Conservation (phyloP, 2,113 vertebrate genomes). For the Anthoscopus minutus region DNA sequence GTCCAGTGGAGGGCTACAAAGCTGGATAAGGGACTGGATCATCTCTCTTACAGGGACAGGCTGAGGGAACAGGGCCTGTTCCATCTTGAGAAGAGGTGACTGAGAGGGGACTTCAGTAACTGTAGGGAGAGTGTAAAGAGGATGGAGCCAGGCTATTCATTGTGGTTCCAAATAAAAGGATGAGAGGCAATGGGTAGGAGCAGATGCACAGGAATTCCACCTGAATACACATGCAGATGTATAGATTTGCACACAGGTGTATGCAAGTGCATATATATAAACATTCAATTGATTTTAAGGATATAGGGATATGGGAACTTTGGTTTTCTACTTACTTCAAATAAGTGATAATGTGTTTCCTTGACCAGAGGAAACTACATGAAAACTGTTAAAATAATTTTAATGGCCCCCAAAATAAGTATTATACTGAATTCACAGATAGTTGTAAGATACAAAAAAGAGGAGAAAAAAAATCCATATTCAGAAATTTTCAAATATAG, state of each 20-base stretch:
- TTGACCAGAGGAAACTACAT: background rate
- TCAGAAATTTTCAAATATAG: background rate
- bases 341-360: background rate
- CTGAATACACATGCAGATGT: background rate
- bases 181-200: background rate
- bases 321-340: background rate
- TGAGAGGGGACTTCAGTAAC: background rate
- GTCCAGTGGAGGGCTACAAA: rapidly evolving
- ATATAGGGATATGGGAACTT: background rate
- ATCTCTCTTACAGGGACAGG: background rate
- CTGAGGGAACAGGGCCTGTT: background rate
- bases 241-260: background rate
- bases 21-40: background rate
- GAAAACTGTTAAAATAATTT: background rate
- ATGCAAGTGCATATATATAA: background rate
- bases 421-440: background rate
- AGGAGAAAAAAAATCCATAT: rapidly evolving
- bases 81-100: background rate
- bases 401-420: background rate
- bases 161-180: background rate
- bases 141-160: background rate
- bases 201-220: background rate
- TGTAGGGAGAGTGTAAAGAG: background rate
- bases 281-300: background rate
- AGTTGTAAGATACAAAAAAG: background rate